Percentiles rank a stretch among this genome's conserved stretches.
phyloP scores from a whole-genome alignment of 2,113 vertebrate genomes.

The Spheniscus mendiculus region DNA sequence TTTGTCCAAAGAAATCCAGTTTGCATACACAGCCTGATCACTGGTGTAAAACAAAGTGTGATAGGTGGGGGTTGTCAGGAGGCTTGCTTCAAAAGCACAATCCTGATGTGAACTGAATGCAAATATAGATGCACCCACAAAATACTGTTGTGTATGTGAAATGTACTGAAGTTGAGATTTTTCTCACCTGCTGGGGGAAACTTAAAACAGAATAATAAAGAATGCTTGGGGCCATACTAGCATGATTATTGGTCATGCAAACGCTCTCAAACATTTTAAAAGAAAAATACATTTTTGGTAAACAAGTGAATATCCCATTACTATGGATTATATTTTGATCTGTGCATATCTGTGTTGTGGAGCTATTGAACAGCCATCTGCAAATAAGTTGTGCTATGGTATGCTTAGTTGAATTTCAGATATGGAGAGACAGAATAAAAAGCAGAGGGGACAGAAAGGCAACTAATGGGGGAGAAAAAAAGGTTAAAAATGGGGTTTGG shows the following conservation, averaged over 20 bases:
- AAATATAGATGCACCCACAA: background rate
- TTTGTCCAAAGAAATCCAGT: background rate
- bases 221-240: background rate
- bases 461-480: background rate
- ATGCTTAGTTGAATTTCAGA: background rate
- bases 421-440: background rate
- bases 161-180: background rate
- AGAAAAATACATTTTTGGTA: background rate
- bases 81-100: background rate
- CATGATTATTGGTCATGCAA: background rate
- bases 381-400: background rate
- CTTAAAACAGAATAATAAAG: background rate
- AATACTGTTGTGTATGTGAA: background rate
- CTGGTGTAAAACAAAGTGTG: background rate
- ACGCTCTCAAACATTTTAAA: background rate
- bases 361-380: background rate
- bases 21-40: background rate
- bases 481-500: background rate
- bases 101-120: background rate
- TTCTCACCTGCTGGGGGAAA: background rate
- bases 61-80: background rate
- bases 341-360: background rate
- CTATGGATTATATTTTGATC: background rate
- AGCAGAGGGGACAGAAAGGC: background rate
- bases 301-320: background rate